Percentiles rank a stretch among this genome's conserved stretches.
These are phyloP conservation scores for Sus cebifrons DNA, from an alignment of 2,797 vertebrate genomes.

Conservation along the genomic window DNA sequence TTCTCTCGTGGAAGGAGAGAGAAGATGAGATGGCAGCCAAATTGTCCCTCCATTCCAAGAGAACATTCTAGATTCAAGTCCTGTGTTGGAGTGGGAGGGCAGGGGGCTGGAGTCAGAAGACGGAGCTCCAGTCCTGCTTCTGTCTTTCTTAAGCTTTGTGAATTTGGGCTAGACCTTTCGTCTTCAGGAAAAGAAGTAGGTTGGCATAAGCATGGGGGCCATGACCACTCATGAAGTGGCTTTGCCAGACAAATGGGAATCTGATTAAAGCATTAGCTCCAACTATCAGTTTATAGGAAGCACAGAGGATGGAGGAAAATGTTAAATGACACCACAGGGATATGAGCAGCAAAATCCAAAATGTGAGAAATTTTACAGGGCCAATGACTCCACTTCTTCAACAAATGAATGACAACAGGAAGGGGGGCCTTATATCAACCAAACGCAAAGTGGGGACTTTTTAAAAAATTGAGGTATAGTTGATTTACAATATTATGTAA, in stretches of 20 bases:
- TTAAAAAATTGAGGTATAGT: not conserved
- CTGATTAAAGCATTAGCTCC: not conserved
- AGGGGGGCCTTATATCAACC: not conserved
- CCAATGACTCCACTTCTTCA: not conserved
- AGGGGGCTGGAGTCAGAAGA: not conserved
- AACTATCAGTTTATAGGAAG: not conserved
- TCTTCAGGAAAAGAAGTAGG: not conserved
- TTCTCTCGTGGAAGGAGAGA: not conserved
- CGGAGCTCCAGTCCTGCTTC: not conserved
- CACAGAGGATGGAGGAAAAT: not conserved
- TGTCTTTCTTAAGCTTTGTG: not conserved
- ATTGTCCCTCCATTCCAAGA: not conserved
- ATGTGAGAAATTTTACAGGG: not conserved
- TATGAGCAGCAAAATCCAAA: slow-evolving; percentile 18
- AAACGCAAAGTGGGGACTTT: not conserved
- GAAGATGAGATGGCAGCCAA: not conserved
- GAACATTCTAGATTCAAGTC: not conserved
- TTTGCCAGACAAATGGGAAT: not conserved
- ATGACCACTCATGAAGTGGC: not conserved
- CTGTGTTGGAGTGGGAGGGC: not conserved
- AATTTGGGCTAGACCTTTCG: not conserved
- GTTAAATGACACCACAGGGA: not conserved
- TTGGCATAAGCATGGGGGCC: no score
- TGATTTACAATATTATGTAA: not conserved
- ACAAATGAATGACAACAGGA: not conserved